Evolutionary conservation across 2,113 vertebrate species (phyloP).

Genomic region (Oryzias woworae): DNA sequence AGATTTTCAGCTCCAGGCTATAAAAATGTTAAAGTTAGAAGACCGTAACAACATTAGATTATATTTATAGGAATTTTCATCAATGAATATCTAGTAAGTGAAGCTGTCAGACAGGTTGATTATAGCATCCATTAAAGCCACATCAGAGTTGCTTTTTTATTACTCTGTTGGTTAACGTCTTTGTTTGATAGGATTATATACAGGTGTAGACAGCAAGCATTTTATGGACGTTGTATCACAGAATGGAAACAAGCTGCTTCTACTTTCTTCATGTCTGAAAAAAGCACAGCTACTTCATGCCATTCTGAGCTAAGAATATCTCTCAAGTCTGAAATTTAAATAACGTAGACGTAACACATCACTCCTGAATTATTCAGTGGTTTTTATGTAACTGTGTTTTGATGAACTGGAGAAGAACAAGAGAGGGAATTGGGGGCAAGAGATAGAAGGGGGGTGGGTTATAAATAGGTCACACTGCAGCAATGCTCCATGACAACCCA

Average conservation of each 20-base stretch:
- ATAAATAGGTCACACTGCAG: constrained; percentile 72
- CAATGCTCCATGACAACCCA: constrained; percentile 66
- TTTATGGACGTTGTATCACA: not conserved
- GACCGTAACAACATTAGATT: too few relatives aligned
- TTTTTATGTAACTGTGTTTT: constrained; percentile 58
- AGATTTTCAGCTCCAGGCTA: too few relatives aligned
- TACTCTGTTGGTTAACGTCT: too few relatives aligned
- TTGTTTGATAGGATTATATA: too few relatives aligned
- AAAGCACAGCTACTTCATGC: not conserved
- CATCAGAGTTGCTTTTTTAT: too few relatives aligned
- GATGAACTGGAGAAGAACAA: constrained; percentile 49
- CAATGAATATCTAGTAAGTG: too few relatives aligned
- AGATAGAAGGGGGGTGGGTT: constrained; percentile 51
- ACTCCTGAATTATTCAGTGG: constrained; percentile 51
- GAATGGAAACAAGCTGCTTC: too few relatives aligned
- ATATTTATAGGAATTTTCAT: too few relatives aligned
- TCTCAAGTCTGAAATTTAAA: constrained; percentile 22
- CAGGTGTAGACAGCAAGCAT: not conserved
- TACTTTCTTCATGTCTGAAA: constrained; percentile 1
- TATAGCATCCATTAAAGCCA: too few relatives aligned
- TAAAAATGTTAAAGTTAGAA: too few relatives aligned
- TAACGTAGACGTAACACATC: constrained; percentile 26
- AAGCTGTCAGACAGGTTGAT: too few relatives aligned
- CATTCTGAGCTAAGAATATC: constrained; percentile 36
- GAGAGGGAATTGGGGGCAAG: constrained; percentile 55